These are phyloP conservation scores for Porphyrio hochstetteri DNA, from an alignment of 2,113 vertebrate genomes.

Conservation along the genomic window DNA sequence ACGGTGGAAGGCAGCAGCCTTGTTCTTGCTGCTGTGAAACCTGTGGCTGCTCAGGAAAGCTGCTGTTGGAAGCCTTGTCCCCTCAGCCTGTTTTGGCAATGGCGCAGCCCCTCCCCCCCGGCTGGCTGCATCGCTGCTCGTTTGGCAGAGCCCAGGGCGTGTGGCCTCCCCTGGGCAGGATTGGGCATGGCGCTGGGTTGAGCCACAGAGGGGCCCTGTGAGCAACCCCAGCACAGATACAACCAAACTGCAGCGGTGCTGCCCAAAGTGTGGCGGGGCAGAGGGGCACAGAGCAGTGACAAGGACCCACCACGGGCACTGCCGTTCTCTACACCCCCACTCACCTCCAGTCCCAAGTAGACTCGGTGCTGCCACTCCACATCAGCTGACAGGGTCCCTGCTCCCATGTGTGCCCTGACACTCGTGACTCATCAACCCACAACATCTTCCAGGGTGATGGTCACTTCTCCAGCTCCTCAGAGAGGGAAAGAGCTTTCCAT, in stretches of 20 bases:
- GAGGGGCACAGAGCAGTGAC: not conserved
- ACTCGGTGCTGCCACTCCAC: fast-evolving
- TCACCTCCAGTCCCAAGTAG: fast-evolving
- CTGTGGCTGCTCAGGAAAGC: not conserved
- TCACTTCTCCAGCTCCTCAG: not conserved
- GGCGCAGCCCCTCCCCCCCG: not conserved
- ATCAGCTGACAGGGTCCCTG: not conserved
- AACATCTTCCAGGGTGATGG: not conserved
- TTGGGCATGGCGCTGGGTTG: fast-evolving
- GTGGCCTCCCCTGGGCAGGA: not conserved
- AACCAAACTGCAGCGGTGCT: not conserved
- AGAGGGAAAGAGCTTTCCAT: not conserved
- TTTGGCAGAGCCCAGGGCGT: not conserved
- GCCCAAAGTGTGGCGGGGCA: not conserved
- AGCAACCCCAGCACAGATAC: not conserved
- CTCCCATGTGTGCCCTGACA: fast-evolving
- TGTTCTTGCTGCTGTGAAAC: not conserved
- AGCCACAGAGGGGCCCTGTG: fast-evolving
- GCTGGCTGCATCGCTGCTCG: fast-evolving
- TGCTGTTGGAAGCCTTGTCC: not conserved
- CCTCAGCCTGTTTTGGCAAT: not conserved
- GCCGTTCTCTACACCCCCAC: not conserved
- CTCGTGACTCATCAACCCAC: fast-evolving
- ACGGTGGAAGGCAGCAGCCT: fast-evolving
- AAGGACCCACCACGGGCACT: fast-evolving